Base-by-base conservation (phyloP, 2,797 vertebrate species). In the Momotus momota region DNA sequence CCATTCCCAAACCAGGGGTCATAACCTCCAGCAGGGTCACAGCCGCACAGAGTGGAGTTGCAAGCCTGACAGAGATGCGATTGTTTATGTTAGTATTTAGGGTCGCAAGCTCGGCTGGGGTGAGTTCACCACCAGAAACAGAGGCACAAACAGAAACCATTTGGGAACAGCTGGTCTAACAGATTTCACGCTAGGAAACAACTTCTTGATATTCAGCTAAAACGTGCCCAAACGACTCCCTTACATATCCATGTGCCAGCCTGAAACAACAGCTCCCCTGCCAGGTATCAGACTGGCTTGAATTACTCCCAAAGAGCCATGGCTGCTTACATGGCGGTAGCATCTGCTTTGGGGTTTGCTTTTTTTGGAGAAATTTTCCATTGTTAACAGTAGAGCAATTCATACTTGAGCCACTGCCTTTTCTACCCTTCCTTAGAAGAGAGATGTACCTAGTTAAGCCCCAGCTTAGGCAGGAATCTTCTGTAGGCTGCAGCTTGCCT, bases 131-230 rank as follows among this genome's bases (percentile, higher is more conserved):
- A 84, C 62, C 90, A 73, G 80, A 79, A 95, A 86, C 79, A 88
- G 57, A 92, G 70, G 70, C 83, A 92, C 94, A 92, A 92, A 93
- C 86, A 93, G 77, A 88, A 93, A 96, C 88, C 86, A 92, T 77
- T 79, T 89, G 88, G 92, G 78, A 93, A 90, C 96, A 97, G 96
- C 96, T 97, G 96, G 67, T 67, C 88, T 86, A 94, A 95, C 94
- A 95, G 95, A 95, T 92, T 93, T 95, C 62, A 72, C 0, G 0
- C 66, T 93, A 48, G 31, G 90, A 92, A 94, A 41, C 77, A 66
- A 51, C 85, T 90, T 94, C 64, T 13, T 23, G 74, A 71, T 88
- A 67, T 18, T 64, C 66, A 82, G 81, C 62, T 90, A 71, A 74
- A 94, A 83, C 4, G 13, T 67, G 43, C 73, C 71, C 70, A 33